Percentiles rank a stretch among this genome's conserved stretches.
Evolutionary conservation across 1,140 invertebrate species (phyloP).

Genomic region (Meloidogyne floridensis): DNA sequence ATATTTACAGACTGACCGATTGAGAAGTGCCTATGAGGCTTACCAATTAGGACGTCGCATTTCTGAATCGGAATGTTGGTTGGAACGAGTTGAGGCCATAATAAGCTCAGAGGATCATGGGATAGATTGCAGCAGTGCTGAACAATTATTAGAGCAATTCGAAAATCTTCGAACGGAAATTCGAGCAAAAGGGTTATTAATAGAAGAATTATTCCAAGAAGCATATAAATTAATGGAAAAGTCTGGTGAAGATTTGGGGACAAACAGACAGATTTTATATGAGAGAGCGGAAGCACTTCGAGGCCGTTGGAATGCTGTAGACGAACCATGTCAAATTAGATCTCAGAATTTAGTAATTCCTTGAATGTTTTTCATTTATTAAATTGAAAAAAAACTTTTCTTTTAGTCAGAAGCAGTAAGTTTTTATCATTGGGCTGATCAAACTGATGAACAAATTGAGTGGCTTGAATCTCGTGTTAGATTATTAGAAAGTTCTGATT

Average conservation of each 20-base stretch:
- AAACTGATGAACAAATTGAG: constrained; percentile 95
- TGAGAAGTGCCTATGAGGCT: constrained; percentile 70
- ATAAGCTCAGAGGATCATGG: constrained; percentile 81
- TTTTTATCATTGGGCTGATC: constrained; percentile 78
- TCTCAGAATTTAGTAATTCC: constrained; percentile 75
- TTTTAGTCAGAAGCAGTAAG: constrained; percentile 77
- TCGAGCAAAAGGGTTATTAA: constrained; percentile 40
- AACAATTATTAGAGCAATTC: constrained; percentile 75
- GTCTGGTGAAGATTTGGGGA: not conserved
- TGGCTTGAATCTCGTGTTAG: constrained; percentile 98
- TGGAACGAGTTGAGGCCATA: constrained; percentile 82
- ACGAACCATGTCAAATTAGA: constrained; percentile 84
- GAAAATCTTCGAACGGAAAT: constrained; percentile 50
- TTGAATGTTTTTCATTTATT: too few relatives aligned
- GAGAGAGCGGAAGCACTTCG: constrained; percentile 69
- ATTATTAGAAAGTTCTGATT: constrained; percentile 75
- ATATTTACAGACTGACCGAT: constrained; percentile 51
- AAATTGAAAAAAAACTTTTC: too few relatives aligned
- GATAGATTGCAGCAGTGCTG: constrained; percentile 78
- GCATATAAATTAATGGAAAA: constrained; percentile 71
- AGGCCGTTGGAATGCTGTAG: constrained; percentile 77
- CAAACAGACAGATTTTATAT: constrained; percentile 70
- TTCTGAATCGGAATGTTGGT: constrained; percentile 86
- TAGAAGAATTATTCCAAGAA: constrained; percentile 59
- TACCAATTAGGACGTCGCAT: constrained; percentile 80